Evolutionary conservation across 2,888 invertebrate species (phyloP), one percentile per base, ranked within the genome.

Genomic region (Stenchaetothrips biformis): DNA sequence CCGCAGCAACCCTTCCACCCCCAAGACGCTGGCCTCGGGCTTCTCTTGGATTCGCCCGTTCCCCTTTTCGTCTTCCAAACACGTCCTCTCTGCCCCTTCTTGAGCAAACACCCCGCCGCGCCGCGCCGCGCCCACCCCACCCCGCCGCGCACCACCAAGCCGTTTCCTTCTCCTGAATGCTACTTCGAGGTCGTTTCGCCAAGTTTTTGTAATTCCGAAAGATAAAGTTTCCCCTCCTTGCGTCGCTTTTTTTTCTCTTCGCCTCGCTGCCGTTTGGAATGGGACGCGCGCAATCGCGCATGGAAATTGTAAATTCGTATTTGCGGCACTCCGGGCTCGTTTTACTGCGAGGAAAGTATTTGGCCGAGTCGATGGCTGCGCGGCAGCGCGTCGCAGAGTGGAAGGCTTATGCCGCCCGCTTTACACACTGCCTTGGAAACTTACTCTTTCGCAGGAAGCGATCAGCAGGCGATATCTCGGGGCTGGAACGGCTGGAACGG

Each of bases 151-250:
- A 7, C 21, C 25, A 25, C 67, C 59, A 25, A 21, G 67, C 67
- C 67, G 25, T 74, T 74, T 74, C 67, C 67, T 59, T 13, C 59
- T 25, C 67, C 67, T 74, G 67, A 74, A 74, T 74, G 67, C 67
- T 74, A 74, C 67, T 74, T 74, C 67, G 67, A 74, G 67, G 67
- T 74, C 67, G 67, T 74, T 74, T 74, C 67, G 21, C 25, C 67
- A 74, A 74, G 67, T 74, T 74, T 74, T 74, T 74, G 67, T 74
- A 74, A 74, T 74, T 74, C 67, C 67, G 25, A 74, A 37, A 74
- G 67, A 74, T 74, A 74, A 74, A 74, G 67, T 74, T 74, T 74
- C 67, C 67, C 67, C 21, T 21, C 25, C 25, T 74, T 74, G 11
- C 25, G 9, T 7, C 67, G 21, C 67, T 74, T 37, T 37, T 37